Evolutionary conservation across 2,888 invertebrate species (phyloP), one percentile per base, ranked within the genome.

Genomic region (Drosophila macrothrix): DNA sequence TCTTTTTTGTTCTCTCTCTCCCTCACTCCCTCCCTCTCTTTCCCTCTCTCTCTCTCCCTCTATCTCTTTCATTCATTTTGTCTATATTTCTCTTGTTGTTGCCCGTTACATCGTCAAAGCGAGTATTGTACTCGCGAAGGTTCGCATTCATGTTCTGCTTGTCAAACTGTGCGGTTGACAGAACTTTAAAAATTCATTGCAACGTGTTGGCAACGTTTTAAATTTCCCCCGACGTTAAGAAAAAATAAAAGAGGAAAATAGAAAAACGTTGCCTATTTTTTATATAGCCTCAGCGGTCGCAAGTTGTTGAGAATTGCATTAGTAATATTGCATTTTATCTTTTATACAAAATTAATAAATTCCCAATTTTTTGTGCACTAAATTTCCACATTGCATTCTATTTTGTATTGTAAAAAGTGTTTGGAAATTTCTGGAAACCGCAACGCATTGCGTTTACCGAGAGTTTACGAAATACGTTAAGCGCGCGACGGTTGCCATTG

Each of bases 71-170:
- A 12, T 28, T 53, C 60, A 50, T 54, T 37, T 29, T 49, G 33
- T 62, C 33, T 52, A 29, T n/a, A 46, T 66, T 28, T 60, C 46
- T 55, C 46, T 65, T 54, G 62, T 56, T 31, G 64, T 39, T 63
- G 68, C 71, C 49, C 64, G 68, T 76, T 54, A 74, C 80, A 77
- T 63, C 65, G 72, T 56, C 66, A 82, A 69, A 65, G 67, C 83
- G 78, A 74, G 79, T 83, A 74, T 76, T 80, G 74, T 77, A 86
- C 88, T 90, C 82, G 88, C 65, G 67, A 85, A 88, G 84, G 93
- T 93, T 92, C 91, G 93, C 92, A 93, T 93, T 93, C 93, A 93
- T 92, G 93, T 84, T 93, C 92, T 90, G 91, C 88, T 91, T 90
- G 90, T 92, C 92, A 92, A 92, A 87, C 91, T 83, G 93, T 91